phyloP scores from a whole-genome alignment of 2,888 invertebrate genomes.

The Monochamus alternatus region DNA sequence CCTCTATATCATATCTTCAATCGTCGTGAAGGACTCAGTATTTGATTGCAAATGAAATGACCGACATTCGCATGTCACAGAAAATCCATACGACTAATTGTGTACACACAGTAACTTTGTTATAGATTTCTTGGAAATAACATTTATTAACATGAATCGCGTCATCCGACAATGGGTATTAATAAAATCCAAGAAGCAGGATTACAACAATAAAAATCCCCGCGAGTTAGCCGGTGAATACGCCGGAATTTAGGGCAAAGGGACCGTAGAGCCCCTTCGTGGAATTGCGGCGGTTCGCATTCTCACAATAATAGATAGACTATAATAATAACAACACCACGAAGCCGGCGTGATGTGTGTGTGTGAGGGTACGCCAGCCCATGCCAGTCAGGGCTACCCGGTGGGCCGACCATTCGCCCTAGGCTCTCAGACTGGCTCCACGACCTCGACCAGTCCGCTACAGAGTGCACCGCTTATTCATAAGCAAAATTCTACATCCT shows the following conservation, averaged over 20 bases:
- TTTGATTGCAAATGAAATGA: too few relatives aligned
- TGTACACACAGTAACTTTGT: background rate
- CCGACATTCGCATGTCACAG: too few relatives aligned
- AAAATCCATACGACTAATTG: background rate
- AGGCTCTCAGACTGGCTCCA: conserved; percentile 31
- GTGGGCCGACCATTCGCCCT: conserved; percentile 24
- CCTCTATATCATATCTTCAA: too few relatives aligned
- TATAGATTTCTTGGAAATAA: background rate
- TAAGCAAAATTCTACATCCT: too few relatives aligned
- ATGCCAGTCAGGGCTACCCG: conserved; percentile 18
- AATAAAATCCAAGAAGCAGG: background rate
- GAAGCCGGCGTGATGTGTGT: conserved; percentile 6
- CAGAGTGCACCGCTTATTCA: background rate
- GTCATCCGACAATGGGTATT: background rate
- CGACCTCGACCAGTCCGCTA: conserved; percentile 18
- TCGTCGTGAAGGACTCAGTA: too few relatives aligned
- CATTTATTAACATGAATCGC: background rate
- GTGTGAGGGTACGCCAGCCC: conserved; percentile 9
- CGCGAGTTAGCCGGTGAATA: background rate
- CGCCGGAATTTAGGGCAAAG: conserved; percentile 15
- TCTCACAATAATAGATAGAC: conserved; percentile 1
- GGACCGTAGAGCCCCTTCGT: conserved; percentile 9
- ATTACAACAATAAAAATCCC: background rate
- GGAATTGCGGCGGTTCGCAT: conserved; percentile 6
- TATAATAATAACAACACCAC: conserved; percentile 12